Conservation (phyloP, 2,113 vertebrate genomes). For the Oenanthe oenanthe region DNA sequence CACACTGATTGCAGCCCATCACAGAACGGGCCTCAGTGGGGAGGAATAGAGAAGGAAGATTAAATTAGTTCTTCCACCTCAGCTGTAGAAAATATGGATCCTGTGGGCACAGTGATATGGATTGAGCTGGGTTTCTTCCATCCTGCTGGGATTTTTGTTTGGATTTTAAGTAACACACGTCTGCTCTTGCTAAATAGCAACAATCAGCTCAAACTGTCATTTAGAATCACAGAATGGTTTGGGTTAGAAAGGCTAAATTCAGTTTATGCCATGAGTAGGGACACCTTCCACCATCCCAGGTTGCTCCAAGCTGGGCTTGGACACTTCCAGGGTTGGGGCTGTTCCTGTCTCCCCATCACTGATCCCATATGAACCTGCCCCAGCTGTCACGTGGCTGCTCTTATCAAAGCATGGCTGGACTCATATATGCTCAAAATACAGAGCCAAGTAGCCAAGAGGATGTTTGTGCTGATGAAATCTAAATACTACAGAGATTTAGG, state of each 20-base stretch:
- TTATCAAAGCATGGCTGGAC: background rate
- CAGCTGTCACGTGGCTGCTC: background rate
- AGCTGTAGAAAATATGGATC: background rate
- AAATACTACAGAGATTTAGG: background rate
- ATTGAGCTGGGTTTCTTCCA: background rate
- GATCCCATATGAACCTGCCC: background rate
- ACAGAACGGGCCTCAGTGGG: background rate
- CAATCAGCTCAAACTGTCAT: background rate
- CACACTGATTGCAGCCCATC: slow-evolving; percentile 27
- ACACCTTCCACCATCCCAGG: background rate
- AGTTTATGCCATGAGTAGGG: background rate
- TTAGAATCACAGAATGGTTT: background rate
- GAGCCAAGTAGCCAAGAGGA: background rate
- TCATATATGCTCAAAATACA: background rate
- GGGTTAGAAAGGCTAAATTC: background rate
- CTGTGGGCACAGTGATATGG: background rate
- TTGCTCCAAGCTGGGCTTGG: background rate
- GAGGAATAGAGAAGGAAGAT: background rate
- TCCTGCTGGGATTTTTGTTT: background rate
- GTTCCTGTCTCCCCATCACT: background rate
- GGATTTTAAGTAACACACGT: background rate
- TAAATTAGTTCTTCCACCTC: slow-evolving; percentile 14
- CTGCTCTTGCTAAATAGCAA: background rate
- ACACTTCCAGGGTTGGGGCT: background rate
- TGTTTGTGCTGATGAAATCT: background rate